A percentile compares a stretch with the other conserved stretches of the same genome.
Evolutionary conservation across 2,888 invertebrate genomes (phyloP).

Genomic region (Eupeodes latifasciatus): DNA sequence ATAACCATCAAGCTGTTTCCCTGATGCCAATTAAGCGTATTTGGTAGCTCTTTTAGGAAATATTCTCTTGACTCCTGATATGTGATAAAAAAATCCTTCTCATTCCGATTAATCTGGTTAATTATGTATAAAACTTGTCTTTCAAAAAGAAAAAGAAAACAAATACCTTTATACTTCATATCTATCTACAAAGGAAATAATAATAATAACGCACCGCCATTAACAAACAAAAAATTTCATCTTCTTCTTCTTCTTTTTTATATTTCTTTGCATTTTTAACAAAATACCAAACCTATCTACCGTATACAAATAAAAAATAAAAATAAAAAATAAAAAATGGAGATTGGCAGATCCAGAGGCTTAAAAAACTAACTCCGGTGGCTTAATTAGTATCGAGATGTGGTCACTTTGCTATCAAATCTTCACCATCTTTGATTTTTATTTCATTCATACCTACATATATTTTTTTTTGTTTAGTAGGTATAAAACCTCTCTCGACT

Average conservation of each 20-base stretch:
- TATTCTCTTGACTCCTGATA: constrained; percentile 53
- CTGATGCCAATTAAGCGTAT: constrained; percentile 74
- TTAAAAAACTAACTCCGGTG: constrained; percentile 68
- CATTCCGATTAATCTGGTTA: constrained; percentile 73
- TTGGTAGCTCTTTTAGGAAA: constrained; percentile 61
- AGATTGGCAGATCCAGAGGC: constrained; percentile 18
- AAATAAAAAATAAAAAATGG: constrained; percentile 12
- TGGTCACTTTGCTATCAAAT: constrained; percentile 73
- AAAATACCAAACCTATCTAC: too few species aligned
- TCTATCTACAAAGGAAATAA: constrained; percentile 63
- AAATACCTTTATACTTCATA: constrained; percentile 37
- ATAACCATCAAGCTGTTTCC: constrained; percentile 1
- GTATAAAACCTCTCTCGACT: not conserved
- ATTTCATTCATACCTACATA: not conserved
- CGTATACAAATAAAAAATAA: not conserved
- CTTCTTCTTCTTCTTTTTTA: not conserved
- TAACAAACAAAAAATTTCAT: constrained; percentile 41
- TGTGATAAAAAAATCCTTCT: constrained; percentile 59
- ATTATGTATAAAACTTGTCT: constrained; percentile 51
- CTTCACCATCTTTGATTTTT: constrained; percentile 69
- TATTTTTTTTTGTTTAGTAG: not conserved
- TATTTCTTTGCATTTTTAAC: constrained; percentile 13
- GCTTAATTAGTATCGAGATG: constrained; percentile 74
- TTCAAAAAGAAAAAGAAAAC: not conserved
- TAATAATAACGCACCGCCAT: constrained; percentile 72